Base-by-base conservation (phyloP, 2,888 invertebrate genomes). In the Tipula unca region DNA sequence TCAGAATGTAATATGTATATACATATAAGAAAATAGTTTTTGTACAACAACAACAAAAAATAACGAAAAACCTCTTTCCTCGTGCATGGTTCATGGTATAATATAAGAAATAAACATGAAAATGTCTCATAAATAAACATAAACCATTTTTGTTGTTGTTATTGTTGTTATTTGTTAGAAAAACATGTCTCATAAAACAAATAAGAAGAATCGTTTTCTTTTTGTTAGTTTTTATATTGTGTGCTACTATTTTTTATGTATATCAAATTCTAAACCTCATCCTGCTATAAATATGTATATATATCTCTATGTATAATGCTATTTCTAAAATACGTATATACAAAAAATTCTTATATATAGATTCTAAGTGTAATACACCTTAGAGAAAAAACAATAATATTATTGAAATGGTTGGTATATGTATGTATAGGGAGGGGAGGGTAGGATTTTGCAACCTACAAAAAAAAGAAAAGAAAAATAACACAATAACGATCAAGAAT, bases 101-200 rank as follows among this genome's bases (percentile, higher is more conserved):
- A 10, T 69, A 69, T 20, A 25, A 20, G 69, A 69, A 69, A 69
- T 69, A 69, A 69, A 69, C 69, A 69, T 69, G 69, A 69, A 69
- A 69, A 69, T 69, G 69, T 69, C 69, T 69, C 69, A 69, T 69
- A 69, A 69, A 69, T 69, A 69, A 69, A 69, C 69, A 69, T 69
- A 69, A 69, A 69, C 69, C 69, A 69, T 69, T 69, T 69, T 54
- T 54, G 54, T 54, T 69, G 69, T 69, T 69, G 20, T 39, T 6
- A 6, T 32, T 32, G 4, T 32, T 32, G 4, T 4, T 32, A 17
- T 13, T 69, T 69, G 42, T 42, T 85, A 29, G 85, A 85, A 85
- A 85, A 85, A 85, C 85, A 85, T 85, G 85, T 85, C 85, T 29
- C 85, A 85, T 85, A 85, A 85, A 85, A 39, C 85, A 85, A 39